Conservation (phyloP, 2,797 vertebrate species). For the Eidolon dupreanum region DNA sequence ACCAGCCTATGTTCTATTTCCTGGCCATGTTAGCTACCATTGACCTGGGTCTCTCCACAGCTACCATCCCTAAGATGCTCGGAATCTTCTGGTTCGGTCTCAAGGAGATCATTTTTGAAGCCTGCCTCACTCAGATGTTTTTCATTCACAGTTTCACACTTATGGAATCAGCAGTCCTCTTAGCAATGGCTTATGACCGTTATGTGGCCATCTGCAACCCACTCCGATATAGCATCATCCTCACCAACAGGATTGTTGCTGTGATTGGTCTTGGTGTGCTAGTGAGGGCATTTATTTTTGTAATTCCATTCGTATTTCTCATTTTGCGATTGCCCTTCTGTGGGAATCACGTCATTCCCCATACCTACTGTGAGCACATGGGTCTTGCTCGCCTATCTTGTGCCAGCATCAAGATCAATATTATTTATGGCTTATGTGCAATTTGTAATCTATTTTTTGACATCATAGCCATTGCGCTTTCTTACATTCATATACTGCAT, state of each 20-base stretch:
- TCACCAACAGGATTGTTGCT: slow-evolving; percentile 78
- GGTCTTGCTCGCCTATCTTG: slow-evolving; percentile 57
- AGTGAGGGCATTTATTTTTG: slow-evolving; percentile 37
- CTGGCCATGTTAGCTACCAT: slow-evolving; percentile 84
- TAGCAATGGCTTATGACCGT: slow-evolving; percentile 89
- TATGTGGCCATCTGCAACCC: slow-evolving; percentile 89
- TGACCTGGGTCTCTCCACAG: slow-evolving; percentile 84
- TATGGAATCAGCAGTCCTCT: slow-evolving; percentile 83
- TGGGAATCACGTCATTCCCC: slow-evolving; percentile 35
- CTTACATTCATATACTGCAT: slow-evolving; percentile 54
- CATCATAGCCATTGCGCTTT: slow-evolving; percentile 54
- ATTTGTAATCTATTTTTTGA: slow-evolving; percentile 64
- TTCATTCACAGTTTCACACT: slow-evolving; percentile 87
- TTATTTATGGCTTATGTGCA: slow-evolving; percentile 46
- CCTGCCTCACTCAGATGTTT: slow-evolving; percentile 87
- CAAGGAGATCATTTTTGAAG: slow-evolving; percentile 78
- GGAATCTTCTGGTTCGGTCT: slow-evolving; percentile 83
- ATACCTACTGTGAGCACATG: slow-evolving; percentile 70
- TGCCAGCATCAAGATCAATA: slow-evolving; percentile 58
- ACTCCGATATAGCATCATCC: slow-evolving; percentile 85
- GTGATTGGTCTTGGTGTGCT: slow-evolving; percentile 46
- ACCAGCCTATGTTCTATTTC: slow-evolving; percentile 89
- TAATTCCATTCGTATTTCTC: slow-evolving; percentile 60
- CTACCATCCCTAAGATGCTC: slow-evolving; percentile 85
- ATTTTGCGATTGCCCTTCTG: slow-evolving; percentile 62